phyloP scores from a whole-genome alignment of 1,140 invertebrate genomes.

The Saccostrea echinata region DNA sequence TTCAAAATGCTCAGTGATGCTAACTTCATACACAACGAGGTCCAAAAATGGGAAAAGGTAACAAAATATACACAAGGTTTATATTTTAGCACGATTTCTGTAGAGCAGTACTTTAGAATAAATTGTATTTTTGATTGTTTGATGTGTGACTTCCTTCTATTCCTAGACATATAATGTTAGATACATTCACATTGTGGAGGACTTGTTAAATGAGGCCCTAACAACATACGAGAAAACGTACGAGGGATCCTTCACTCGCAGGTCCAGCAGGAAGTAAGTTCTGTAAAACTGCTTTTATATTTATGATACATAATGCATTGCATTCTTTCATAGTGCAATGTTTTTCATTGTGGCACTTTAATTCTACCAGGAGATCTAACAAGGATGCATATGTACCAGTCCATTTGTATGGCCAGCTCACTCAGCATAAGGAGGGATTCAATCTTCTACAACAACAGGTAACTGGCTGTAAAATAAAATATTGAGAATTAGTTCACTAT shows the following conservation, averaged over 20 bases:
- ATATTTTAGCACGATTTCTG: too few species aligned
- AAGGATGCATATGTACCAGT: conserved; percentile 87
- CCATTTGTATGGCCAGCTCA: conserved; percentile 94
- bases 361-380: conserved; percentile 69
- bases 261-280: conserved; percentile 74
- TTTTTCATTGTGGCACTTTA: neutral
- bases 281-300: neutral
- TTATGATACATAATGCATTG: neutral
- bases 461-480: too few species aligned
- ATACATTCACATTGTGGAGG: conserved; percentile 94
- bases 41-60: conserved; percentile 90
- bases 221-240: conserved; percentile 91
- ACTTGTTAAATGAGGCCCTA: conserved; percentile 91
- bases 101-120: too few species aligned
- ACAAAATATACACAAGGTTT: too few species aligned
- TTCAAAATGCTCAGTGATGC: conserved; percentile 86
- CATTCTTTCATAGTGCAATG: neutral
- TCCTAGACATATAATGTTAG: conserved; percentile 49
- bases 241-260: conserved; percentile 87
- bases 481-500: too few species aligned
- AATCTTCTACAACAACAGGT: conserved; percentile 83
- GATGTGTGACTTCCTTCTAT: neutral
- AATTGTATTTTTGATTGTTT: too few species aligned
- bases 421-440: conserved; percentile 88
- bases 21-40: conserved; percentile 86